phyloP scores from a whole-genome alignment of 2,113 vertebrate species.

The Cottus gobio region DNA sequence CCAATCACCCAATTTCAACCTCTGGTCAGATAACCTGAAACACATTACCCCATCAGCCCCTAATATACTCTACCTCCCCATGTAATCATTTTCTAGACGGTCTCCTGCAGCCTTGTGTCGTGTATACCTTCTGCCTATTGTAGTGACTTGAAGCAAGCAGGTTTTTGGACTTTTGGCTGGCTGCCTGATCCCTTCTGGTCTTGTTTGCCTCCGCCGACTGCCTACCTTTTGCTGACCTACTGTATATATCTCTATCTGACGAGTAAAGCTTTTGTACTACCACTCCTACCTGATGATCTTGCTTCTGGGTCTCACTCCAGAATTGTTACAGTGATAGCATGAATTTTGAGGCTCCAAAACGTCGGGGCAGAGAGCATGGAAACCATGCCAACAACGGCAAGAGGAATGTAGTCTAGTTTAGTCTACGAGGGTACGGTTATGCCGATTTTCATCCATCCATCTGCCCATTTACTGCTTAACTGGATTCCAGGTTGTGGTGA shows the following conservation, averaged over 20 bases:
- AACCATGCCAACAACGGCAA: conserved; percentile 21
- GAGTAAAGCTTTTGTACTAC: conserved; percentile 29
- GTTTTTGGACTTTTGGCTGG: conserved; percentile 55
- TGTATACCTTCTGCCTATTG: conserved; percentile 13
- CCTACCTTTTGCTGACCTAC: conserved; percentile 49
- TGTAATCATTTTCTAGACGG: background rate
- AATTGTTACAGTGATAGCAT: conserved; percentile 22
- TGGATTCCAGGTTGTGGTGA: background rate
- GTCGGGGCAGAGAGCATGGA: conserved; percentile 19
- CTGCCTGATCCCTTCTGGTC: conserved; percentile 46
- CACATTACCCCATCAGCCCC: background rate
- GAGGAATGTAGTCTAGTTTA: background rate
- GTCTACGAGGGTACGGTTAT: background rate
- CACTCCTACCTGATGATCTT: conserved; percentile 39
- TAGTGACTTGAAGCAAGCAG: conserved; percentile 38
- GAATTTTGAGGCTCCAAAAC: conserved; percentile 26
- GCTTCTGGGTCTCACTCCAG: conserved; percentile 35
- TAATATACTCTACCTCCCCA: background rate
- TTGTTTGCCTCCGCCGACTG: conserved; percentile 44
- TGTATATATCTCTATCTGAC: conserved; percentile 34
- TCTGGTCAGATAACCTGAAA: background rate
- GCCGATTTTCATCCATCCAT: conserved; percentile 32
- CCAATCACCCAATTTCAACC: background rate
- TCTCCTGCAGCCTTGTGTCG: conserved; percentile 12
- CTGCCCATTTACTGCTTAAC: background rate